Percentiles rank a stretch among this genome's conserved stretches.
Evolutionary conservation across 2,888 invertebrate genomes (phyloP).

Genomic region (Drosophila meridionalis): DNA sequence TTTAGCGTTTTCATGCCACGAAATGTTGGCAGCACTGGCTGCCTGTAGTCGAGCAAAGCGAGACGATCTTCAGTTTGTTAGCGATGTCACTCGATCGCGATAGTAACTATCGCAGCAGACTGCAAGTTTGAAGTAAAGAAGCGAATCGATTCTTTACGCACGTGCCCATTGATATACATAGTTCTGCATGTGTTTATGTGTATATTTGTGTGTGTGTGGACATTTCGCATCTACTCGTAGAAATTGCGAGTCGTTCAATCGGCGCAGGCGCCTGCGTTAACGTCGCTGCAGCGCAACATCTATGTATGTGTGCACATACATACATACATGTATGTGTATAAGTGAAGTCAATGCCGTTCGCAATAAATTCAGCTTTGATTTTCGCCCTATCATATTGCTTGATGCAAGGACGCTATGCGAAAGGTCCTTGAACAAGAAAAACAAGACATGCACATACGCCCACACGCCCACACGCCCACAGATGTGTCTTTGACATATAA

Average conservation of each 20-base stretch:
- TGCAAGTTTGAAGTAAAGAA: slow-evolving; percentile 12
- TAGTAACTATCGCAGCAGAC: slow-evolving; percentile 14
- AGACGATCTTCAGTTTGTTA: not conserved
- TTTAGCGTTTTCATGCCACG: no score
- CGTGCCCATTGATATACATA: slow-evolving; percentile 32
- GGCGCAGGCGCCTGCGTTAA: slow-evolving; percentile 45
- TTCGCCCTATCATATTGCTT: slow-evolving; percentile 33
- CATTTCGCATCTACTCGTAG: slow-evolving; percentile 10
- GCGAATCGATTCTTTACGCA: slow-evolving; percentile 49
- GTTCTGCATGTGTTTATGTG: no score
- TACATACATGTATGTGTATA: not conserved
- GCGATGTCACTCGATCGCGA: slow-evolving; percentile 29
- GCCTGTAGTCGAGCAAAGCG: no score
- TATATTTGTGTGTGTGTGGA: not conserved
- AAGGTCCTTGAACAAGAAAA: slow-evolving; percentile 42
- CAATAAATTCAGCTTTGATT: slow-evolving; percentile 37
- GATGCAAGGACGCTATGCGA: slow-evolving; percentile 40
- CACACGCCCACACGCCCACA: not conserved
- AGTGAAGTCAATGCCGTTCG: slow-evolving; percentile 41
- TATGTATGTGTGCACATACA: not conserved
- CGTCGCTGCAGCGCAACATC: slow-evolving; percentile 23
- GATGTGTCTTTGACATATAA: not conserved
- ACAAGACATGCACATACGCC: slow-evolving; percentile 1
- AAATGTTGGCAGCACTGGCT: no score
- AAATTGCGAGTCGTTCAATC: slow-evolving; percentile 31